These are phyloP conservation scores for Mionectes olivaceus DNA, from an alignment of 2,797 vertebrate species.

Conservation along the genomic window DNA sequence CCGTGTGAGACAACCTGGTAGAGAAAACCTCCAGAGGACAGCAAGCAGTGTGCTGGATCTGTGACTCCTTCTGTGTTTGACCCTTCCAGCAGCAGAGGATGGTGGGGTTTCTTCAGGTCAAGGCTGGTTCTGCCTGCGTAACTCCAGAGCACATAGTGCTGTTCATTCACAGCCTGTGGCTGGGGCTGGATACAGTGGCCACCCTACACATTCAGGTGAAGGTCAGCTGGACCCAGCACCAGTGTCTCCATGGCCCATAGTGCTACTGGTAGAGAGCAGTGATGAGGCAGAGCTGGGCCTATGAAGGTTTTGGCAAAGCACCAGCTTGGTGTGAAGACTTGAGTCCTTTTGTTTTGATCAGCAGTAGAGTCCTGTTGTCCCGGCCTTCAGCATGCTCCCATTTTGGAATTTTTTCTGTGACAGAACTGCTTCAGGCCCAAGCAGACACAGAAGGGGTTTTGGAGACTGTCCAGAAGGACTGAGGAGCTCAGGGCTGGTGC, in stretches of 20 bases:
- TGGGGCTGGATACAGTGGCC: neutral
- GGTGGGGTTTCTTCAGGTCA: neutral
- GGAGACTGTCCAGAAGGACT: neutral
- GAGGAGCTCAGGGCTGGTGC: neutral
- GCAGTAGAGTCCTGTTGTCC: neutral
- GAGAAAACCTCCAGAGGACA: neutral
- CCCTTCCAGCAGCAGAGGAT: accelerated
- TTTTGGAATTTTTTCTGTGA: neutral
- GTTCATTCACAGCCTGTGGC: neutral
- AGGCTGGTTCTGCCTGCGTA: neutral
- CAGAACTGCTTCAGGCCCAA: neutral
- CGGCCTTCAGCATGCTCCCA: neutral
- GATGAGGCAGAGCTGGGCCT: neutral
- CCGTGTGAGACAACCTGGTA: neutral
- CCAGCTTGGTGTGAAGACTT: neutral
- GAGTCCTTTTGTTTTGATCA: neutral
- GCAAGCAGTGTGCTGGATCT: neutral
- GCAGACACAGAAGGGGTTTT: neutral
- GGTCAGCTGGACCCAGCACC: neutral
- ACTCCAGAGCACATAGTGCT: neutral
- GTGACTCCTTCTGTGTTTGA: neutral
- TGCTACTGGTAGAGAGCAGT: neutral
- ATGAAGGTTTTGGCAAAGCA: neutral
- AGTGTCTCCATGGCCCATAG: neutral
- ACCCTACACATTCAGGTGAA: neutral